Percentiles rank a stretch among this genome's conserved stretches.
phyloP scores from a whole-genome alignment of 2,888 invertebrate species.

The Malachius bipustulatus region DNA sequence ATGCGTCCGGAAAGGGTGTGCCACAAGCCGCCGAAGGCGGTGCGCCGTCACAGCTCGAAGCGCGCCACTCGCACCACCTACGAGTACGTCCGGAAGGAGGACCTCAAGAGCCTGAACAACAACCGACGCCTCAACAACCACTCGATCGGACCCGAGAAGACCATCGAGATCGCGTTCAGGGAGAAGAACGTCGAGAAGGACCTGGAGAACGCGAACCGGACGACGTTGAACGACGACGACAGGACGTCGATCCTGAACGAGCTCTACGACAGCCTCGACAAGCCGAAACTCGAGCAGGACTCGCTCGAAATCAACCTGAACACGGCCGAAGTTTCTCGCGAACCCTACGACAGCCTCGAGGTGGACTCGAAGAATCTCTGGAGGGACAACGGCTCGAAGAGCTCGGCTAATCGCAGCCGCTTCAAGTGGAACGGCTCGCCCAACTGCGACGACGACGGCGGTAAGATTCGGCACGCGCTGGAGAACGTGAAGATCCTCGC shows the following conservation, averaged over 20 bases:
- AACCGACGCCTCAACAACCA: constrained; percentile 19
- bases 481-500: constrained; percentile 50
- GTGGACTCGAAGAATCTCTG: constrained; percentile 17
- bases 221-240: constrained; percentile 13
- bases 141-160: constrained; percentile 26
- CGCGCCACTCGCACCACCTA: constrained; percentile 32
- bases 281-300: constrained; percentile 31
- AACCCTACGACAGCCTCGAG: constrained; percentile 31
- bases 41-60: constrained; percentile 52
- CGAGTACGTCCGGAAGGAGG: constrained; percentile 36
- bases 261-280: constrained; percentile 34
- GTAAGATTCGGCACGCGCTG: constrained; percentile 32
- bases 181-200: constrained; percentile 34
- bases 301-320: constrained; percentile 31
- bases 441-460: constrained; percentile 17
- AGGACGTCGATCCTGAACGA: constrained; percentile 25
- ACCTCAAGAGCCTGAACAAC: constrained; percentile 27
- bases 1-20: constrained; percentile 40
- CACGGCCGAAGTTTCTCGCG: constrained; percentile 21
- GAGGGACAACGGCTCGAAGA: not conserved
- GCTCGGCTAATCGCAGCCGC: constrained; percentile 1
- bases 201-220: constrained; percentile 25
- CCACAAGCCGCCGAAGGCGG: constrained; percentile 64
- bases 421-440: constrained; percentile 10
- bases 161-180: constrained; percentile 34